Conservation (phyloP, 1,140 invertebrate species). For the Heliconius congener region DNA sequence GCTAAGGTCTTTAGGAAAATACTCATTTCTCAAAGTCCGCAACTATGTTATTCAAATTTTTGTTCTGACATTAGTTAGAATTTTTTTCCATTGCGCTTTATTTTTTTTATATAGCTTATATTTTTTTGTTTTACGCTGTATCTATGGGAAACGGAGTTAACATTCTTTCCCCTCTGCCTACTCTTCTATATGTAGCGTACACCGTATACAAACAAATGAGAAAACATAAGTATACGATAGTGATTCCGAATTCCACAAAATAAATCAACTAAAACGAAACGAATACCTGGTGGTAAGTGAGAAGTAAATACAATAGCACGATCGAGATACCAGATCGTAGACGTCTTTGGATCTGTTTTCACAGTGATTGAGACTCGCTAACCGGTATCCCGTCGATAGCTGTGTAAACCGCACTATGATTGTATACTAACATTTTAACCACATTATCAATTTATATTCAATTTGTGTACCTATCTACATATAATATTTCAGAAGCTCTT, state of each 20-base stretch:
- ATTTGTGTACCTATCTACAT: background rate
- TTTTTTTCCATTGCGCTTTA: too few relatives aligned
- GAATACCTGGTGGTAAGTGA: constrained; percentile 5
- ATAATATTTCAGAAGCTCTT: background rate
- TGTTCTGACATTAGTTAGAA: too few relatives aligned
- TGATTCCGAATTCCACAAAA: background rate
- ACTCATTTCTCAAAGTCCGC: constrained; percentile 3
- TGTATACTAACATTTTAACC: background rate
- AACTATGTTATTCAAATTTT: constrained; percentile 2
- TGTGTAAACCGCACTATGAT: constrained; percentile 52
- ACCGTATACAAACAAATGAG: too few relatives aligned
- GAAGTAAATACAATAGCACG: constrained; percentile 22
- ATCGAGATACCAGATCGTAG: constrained; percentile 1
- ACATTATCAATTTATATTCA: background rate
- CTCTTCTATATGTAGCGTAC: too few relatives aligned
- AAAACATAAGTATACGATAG: too few relatives aligned
- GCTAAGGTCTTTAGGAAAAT: constrained; percentile 20
- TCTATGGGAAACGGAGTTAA: too few relatives aligned
- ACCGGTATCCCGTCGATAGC: constrained; percentile 56
- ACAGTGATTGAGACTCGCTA: constrained; percentile 42
- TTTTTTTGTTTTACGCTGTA: too few relatives aligned
- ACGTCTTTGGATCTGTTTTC: constrained; percentile 37
- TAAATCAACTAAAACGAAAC: constrained; percentile 1
- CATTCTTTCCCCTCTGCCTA: too few relatives aligned
- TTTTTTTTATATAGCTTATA: too few relatives aligned